Evolutionary conservation across 2,113 vertebrate species (phyloP).

Genomic region (Nibea coibor): DNA sequence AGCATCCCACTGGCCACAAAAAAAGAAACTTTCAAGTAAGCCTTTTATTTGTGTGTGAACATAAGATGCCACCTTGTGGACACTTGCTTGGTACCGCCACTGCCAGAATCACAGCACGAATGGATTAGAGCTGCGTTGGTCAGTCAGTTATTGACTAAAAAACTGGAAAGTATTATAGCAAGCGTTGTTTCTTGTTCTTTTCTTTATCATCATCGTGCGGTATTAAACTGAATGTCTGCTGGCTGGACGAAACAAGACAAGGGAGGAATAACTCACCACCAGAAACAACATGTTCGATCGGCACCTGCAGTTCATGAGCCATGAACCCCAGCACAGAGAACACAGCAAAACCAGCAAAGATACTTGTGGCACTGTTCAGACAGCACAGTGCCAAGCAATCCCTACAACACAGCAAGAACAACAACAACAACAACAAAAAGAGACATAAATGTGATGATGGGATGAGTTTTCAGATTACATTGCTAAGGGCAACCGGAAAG

Average conservation of each 20-base stretch:
- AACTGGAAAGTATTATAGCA: no score
- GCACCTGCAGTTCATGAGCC: conserved; percentile 77
- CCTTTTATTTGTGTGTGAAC: conserved; percentile 12
- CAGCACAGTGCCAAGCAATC: conserved; percentile 89
- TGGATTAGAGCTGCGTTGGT: not conserved
- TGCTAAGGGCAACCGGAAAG: no score
- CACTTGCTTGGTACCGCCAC: not conserved
- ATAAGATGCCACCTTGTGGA: conserved; percentile 76
- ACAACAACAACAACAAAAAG: no score
- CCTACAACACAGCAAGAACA: conserved; percentile 70
- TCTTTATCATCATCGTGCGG: not conserved
- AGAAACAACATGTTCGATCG: conserved; percentile 78
- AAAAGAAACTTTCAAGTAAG: no score
- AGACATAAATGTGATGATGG: rapidly evolving
- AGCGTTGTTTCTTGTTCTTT: not conserved
- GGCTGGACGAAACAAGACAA: not conserved
- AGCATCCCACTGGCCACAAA: not conserved
- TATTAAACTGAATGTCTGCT: not conserved
- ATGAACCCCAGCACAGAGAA: conserved; percentile 91
- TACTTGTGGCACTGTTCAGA: conserved; percentile 90
- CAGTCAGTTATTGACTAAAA: no score
- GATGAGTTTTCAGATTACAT: no score
- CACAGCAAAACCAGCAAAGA: conserved; percentile 90
- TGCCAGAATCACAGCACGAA: not conserved
- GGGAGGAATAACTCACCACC: conserved; percentile 78